Evolutionary conservation across 2,113 vertebrate species (phyloP).

Genomic region (Psephotus haematonotus): DNA sequence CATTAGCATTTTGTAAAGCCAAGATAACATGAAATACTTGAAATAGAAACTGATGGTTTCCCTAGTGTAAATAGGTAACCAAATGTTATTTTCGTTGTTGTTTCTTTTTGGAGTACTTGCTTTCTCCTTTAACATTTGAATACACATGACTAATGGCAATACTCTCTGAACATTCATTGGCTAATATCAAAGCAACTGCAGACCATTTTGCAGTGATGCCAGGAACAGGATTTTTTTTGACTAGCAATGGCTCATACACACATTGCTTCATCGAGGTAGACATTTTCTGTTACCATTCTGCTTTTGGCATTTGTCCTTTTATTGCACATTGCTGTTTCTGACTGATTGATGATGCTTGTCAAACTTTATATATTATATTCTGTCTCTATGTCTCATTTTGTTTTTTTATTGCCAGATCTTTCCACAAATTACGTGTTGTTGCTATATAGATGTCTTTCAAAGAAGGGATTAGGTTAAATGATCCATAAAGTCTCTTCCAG

Average conservation of each 20-base stretch:
- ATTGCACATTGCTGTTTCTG: not conserved
- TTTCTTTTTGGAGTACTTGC: not conserved
- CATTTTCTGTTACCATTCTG: not conserved
- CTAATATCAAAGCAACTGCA: not conserved
- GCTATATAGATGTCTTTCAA: not conserved
- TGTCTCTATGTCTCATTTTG: not conserved
- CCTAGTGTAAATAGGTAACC: not conserved
- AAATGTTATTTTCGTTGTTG: not conserved
- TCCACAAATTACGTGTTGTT: not conserved
- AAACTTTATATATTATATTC: not conserved
- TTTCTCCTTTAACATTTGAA: not conserved
- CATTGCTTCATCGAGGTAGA: not conserved
- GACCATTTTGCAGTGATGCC: not conserved
- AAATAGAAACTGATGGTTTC: not conserved
- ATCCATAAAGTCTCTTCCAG: not conserved
- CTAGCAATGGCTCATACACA: not conserved
- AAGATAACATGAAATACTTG: not conserved
- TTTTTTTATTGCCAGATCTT: not conserved
- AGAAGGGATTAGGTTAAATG: constrained; percentile 3
- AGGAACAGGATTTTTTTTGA: not conserved
- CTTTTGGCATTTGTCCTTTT: not conserved
- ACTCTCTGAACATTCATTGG: not conserved
- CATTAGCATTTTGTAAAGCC: not conserved
- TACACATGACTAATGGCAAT: not conserved
- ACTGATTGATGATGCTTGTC: not conserved